Conservation (phyloP, 2,888 invertebrate species). For the Diaprepes abbreviatus region DNA sequence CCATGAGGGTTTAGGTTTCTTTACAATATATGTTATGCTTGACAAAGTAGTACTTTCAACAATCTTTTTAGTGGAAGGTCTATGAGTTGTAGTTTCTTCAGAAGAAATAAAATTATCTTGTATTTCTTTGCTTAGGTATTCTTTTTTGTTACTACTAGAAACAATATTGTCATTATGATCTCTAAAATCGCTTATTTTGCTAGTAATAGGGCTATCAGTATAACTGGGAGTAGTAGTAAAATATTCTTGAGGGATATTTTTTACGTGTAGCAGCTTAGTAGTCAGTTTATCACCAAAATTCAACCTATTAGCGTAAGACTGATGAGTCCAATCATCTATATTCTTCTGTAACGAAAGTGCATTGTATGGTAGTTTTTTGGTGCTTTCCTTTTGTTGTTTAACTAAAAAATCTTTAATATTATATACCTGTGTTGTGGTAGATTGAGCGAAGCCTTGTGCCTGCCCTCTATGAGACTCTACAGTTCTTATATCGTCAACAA, state of each 20-base stretch:
- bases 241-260: slow-evolving; percentile 84
- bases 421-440: slow-evolving; percentile 62
- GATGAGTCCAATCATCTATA: slow-evolving; percentile 88
- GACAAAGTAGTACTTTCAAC: slow-evolving; percentile 40
- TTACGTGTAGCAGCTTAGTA: slow-evolving; percentile 73
- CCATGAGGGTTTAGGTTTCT: slow-evolving; percentile 70
- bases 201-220: slow-evolving; percentile 8
- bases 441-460: slow-evolving; percentile 60
- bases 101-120: slow-evolving; percentile 59
- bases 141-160: slow-evolving; percentile 59
- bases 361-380: slow-evolving; percentile 75
- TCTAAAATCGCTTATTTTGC: slow-evolving; percentile 51
- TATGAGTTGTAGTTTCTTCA: background rate
- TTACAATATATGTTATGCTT: slow-evolving; percentile 48
- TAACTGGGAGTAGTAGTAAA: slow-evolving; percentile 74
- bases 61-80: slow-evolving; percentile 6
- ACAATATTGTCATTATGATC: slow-evolving; percentile 54
- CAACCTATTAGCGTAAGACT: slow-evolving; percentile 74
- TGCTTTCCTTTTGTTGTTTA: slow-evolving; percentile 57
- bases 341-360: slow-evolving; percentile 83
- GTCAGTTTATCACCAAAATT: slow-evolving; percentile 66
- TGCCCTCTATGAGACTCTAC: slow-evolving; percentile 69
- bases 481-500: slow-evolving; percentile 70
- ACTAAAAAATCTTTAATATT: slow-evolving; percentile 71
- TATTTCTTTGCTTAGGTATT: slow-evolving; percentile 56